These are phyloP conservation scores for Diachrysia chrysitis DNA, from an alignment of 2,888 invertebrate genomes.

Conservation along the genomic window DNA sequence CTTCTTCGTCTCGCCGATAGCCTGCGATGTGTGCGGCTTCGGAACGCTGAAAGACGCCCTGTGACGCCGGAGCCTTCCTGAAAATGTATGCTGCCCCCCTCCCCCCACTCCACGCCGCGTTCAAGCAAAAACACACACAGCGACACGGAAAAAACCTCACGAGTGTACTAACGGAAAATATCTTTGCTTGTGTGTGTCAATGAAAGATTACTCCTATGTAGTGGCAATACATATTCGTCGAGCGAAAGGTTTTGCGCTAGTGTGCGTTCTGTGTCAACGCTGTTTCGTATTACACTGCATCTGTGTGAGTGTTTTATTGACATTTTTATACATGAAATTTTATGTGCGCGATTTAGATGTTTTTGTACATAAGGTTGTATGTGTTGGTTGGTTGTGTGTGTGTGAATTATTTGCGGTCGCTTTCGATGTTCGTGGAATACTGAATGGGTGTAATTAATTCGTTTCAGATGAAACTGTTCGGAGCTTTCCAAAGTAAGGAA, in stretches of 20 bases:
- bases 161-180: constrained; percentile 70
- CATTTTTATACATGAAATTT: constrained; percentile 88
- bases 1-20: constrained; percentile 88
- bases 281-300: constrained; percentile 58
- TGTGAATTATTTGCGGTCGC: constrained; percentile 79
- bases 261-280: constrained; percentile 63
- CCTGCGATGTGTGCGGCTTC: constrained; percentile 86
- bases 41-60: constrained; percentile 88
- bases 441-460: constrained; percentile 85
- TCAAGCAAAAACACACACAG: constrained; percentile 69
- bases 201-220: constrained; percentile 84
- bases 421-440: constrained; percentile 82
- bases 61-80: constrained; percentile 86
- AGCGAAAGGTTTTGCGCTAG: constrained; percentile 70
- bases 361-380: constrained; percentile 67
- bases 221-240: constrained; percentile 76
- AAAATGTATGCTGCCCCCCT: constrained; percentile 82
- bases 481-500: constrained; percentile 55
- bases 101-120: constrained; percentile 59
- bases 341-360: constrained; percentile 83
- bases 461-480: constrained; percentile 76
- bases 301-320: constrained; percentile 82
- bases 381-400: constrained; percentile 65
- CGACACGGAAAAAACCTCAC: constrained; percentile 77
- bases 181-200: constrained; percentile 68